Percentiles rank a stretch among this genome's conserved stretches.
phyloP scores from a whole-genome alignment of 2,888 invertebrate genomes.

The Pseudococcus jackbeardsleyi region DNA sequence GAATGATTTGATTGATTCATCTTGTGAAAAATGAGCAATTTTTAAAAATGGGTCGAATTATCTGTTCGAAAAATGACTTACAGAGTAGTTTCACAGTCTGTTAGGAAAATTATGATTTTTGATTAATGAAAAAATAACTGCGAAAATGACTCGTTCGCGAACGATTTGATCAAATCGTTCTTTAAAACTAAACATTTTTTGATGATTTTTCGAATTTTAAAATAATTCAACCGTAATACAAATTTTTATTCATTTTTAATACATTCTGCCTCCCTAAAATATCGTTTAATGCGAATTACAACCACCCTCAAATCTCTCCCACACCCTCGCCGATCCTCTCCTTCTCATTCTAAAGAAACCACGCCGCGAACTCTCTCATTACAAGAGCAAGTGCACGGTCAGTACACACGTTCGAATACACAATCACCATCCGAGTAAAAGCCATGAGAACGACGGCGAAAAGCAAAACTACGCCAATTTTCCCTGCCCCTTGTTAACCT shows the following conservation, averaged over 20 bases:
- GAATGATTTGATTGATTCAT: background rate
- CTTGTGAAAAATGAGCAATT: background rate
- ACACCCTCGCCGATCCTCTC: background rate
- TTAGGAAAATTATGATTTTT: background rate
- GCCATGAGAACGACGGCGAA: background rate
- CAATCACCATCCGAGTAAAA: background rate
- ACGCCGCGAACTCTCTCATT: background rate
- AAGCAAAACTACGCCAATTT: slow-evolving; percentile 38
- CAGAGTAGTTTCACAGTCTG: background rate
- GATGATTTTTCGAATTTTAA: too few species aligned
- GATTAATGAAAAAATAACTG: background rate
- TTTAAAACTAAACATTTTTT: too few species aligned
- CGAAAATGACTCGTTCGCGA: background rate
- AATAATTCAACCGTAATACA: too few species aligned
- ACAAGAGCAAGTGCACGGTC: slow-evolving; percentile 10
- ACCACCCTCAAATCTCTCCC: background rate
- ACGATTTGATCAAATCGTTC: background rate
- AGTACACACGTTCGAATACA: background rate
- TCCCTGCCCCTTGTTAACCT: slow-evolving; percentile 29
- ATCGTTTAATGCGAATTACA: background rate
- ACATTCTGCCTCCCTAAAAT: background rate
- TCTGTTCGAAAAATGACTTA: too few species aligned
- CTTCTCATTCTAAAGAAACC: background rate
- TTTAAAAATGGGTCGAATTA: too few species aligned
- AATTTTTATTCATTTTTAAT: too few species aligned